Base-by-base conservation (phyloP, 1,140 invertebrate genomes). In the Drosophila pseudoananassae region DNA sequence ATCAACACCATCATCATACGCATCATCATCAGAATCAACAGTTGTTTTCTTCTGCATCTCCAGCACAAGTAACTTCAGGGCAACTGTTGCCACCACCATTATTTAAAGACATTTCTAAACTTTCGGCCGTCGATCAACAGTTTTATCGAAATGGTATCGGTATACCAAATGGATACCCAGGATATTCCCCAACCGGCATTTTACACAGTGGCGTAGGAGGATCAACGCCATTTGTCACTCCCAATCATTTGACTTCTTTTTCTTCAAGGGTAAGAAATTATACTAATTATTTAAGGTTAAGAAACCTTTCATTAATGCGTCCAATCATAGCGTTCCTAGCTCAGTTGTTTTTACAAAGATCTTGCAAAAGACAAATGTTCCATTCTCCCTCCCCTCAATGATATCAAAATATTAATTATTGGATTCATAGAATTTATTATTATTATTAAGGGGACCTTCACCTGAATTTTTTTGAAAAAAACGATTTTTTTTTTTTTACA, bases 21-120 rank as follows among this genome's bases (percentile, higher is more conserved):
- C 97, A 98, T 92, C 95, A 98, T 69, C 97, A 98, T 93, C 97
- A 97, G 93, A 96, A 96, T 81, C 96, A 82, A 94, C 95, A 45
- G 53, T n/a, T 91, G 33, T 27, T 91, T 53, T 92, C 97, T 96
- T 92, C 96, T 96, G 73, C 97, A 97, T 59, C 97, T 95, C 91
- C 96, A 95, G 43, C 91, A 76, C 72, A 87, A 29, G 68, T 92
- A 88, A 80, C 87, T 84, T 66, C 92, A 92, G 54, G 92, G 90
- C 92, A 93, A 36, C 92, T 93, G 45, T 92, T 93, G 71, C 93
- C 93, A 5, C 92, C 92, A 50, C 92, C 92, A 36, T 38, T 92
- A 94, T 97, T 97, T 92, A 98, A 98, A 93, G 97, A 98, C 91
- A 96, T 97, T 89, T 95, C 96, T 56, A 98, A 98, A 93, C 93